These are phyloP conservation scores for Plemyria rubiginata DNA, from an alignment of 2,888 invertebrate species.

Conservation along the genomic window DNA sequence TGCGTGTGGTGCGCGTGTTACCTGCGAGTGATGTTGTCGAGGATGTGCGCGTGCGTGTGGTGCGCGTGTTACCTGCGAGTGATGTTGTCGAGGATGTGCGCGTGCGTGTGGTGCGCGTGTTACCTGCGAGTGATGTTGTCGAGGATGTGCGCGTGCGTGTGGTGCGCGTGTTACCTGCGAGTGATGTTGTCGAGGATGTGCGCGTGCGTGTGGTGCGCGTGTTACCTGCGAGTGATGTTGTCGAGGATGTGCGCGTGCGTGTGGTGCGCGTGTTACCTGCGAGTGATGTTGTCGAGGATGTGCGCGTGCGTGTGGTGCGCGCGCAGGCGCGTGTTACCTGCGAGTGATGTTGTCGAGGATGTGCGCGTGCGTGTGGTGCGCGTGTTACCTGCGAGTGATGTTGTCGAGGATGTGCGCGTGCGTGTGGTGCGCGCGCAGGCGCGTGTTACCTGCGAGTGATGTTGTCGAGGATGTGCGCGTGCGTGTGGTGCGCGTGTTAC, in stretches of 20 bases:
- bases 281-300: too few relatives aligned
- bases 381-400: slow-evolving; percentile 17
- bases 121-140: too few relatives aligned
- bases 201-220: slow-evolving; percentile 1
- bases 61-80: slow-evolving; percentile 11
- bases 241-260: slow-evolving; percentile 29
- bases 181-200: slow-evolving; percentile 1
- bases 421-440: too few relatives aligned
- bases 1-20: background rate
- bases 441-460: background rate
- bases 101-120: slow-evolving; percentile 28
- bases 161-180: background rate
- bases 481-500: slow-evolving; percentile 7
- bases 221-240: slow-evolving; percentile 20
- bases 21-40: slow-evolving; percentile 1
- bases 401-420: too few relatives aligned
- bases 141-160: too few relatives aligned
- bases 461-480: background rate
- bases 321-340: background rate
- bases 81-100: slow-evolving; percentile 25
- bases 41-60: background rate
- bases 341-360: background rate
- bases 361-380: slow-evolving; percentile 1
- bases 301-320: too few relatives aligned
- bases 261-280: too few relatives aligned